Base-by-base conservation (phyloP, 2,888 invertebrate species). In the Didymodactylos carnosus region DNA sequence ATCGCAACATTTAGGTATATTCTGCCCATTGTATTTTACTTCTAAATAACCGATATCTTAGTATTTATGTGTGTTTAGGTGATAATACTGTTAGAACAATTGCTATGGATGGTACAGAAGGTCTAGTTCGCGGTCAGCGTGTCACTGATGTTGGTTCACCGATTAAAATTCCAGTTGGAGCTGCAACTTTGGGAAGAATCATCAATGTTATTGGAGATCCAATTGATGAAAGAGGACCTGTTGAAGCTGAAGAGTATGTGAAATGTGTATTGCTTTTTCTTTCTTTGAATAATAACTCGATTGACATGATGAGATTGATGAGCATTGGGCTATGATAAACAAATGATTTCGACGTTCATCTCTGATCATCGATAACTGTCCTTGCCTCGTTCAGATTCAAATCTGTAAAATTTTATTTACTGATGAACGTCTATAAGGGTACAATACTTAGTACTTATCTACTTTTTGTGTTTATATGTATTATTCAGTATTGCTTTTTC, bases 1-100 rank as follows among this genome's bases (percentile, higher is more conserved):
- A 39, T 90, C 92, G 71, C 92, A 93, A 84, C 93, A 94, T 87
- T 87, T 93, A 84, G 92, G 92, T 87, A 80, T 78, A 80, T 78
- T 72, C 1, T 25, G 11, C 10, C 2, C n/a, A 49, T 3, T 5
- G 23, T 23, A 10, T n/a, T 10, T 49, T 23, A 23, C 29, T 4
- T 7, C 14, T 29, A n/a, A n/a, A n/a, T n/a, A n/a, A n/a, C 29
- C 8, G 2, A 19, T 4, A 23, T 7, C 8, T 8, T 62, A 29
- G 2, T 53, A 16, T 29, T 29, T 35, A 8, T 27, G 27, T 7
- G 27, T 19, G 16, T 2, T 7, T 7, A 62, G 78, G 79, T 43
- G 79, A 79, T 76, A 77, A 77, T 76, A 77, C 76, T 27, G 80
- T 79, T 53, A 77, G 79, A 29, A 78, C 78, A 75, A 80, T 80